Evolutionary conservation across 1,140 invertebrate genomes (phyloP), one percentile per base, ranked within the genome.

Genomic region (Aphelenchoides fujianensis): DNA sequence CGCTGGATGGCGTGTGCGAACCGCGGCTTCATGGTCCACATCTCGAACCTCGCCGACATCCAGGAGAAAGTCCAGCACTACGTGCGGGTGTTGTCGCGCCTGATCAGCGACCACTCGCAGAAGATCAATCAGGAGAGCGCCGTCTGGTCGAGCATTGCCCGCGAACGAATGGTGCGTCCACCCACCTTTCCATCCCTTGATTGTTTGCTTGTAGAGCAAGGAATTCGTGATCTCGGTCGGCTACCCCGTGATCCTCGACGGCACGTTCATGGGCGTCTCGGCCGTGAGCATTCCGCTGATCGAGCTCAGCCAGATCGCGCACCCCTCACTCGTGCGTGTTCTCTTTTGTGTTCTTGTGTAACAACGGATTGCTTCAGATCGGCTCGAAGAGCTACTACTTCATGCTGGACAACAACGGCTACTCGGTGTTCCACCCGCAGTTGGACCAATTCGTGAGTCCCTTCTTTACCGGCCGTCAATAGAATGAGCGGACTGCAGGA

Each of bases 1-100:
- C 91, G 92, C 82, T 95, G 92, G 92, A 98, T 98, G 91, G 95
- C 95, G 48, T 98, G 95, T 86, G 90, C 90, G 1, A 97, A 98
- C 87, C 90, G 92, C 88, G 95, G 94, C 92, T 83, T 73, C 57
- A 84, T 83, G 82, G 82, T 84, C 0, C 83, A 83, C 68, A 70
- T 83, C 19, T 67, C 55, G 27, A 82, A 83, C 63, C 72, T 83
- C 79, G 82, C 81, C 23, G 81, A 83, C 72, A 79, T 83, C 31
- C 81, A 81, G 59, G 82, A 83, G 67, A 82, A 82, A 74, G 77
- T 82, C 30, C 78, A 83, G 74, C 82, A 84, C 67, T 83, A 83
- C 64, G 79, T 83, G 19, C 57, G 67, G 54, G 76, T 82, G 35
- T 68, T 83, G 79, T 84, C 81, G 12, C 57, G 78, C 52, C 71